phyloP scores from a whole-genome alignment of 2,113 vertebrate species.

The Nematolebias whitei region DNA sequence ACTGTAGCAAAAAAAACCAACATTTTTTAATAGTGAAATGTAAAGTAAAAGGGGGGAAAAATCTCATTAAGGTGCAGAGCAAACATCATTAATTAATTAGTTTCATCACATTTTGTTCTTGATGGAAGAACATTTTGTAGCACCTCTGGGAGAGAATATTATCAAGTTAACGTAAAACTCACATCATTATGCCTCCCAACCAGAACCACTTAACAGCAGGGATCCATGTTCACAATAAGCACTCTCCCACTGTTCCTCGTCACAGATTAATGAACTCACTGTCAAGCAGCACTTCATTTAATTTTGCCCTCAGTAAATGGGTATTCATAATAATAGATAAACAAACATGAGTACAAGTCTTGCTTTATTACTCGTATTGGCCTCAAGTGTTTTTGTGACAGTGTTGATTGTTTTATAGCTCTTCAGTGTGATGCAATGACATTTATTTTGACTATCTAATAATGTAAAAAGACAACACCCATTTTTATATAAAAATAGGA shows the following conservation, averaged over 20 bases:
- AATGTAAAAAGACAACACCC: not conserved
- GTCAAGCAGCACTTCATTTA: constrained; percentile 58
- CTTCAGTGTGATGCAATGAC: not conserved
- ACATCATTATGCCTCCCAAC: constrained; percentile 67
- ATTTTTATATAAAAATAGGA: not conserved
- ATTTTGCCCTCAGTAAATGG: constrained; percentile 56
- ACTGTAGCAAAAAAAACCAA: constrained; percentile 4
- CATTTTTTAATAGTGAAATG: not conserved
- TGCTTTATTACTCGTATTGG: constrained; percentile 19
- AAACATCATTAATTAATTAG: constrained; percentile 46
- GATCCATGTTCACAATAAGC: constrained; percentile 64
- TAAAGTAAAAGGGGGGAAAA: not conserved
- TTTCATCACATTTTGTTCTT: constrained; percentile 40
- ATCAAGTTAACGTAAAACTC: constrained; percentile 70
- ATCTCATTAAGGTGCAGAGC: not conserved
- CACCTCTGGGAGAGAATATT: constrained; percentile 58
- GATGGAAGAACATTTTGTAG: constrained; percentile 45
- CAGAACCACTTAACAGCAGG: constrained; percentile 74
- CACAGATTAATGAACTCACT: constrained; percentile 73
- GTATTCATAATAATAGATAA: constrained; percentile 65
- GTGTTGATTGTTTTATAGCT: constrained; percentile 15
- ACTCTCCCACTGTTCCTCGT: constrained; percentile 60
- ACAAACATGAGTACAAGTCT: constrained; percentile 52
- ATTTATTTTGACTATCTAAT: constrained; percentile 1
- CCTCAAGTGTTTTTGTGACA: not conserved